Evolutionary conservation across 2,113 vertebrate genomes (phyloP), one percentile per base, ranked within the genome.

Genomic region (Mesitornis unicolor): DNA sequence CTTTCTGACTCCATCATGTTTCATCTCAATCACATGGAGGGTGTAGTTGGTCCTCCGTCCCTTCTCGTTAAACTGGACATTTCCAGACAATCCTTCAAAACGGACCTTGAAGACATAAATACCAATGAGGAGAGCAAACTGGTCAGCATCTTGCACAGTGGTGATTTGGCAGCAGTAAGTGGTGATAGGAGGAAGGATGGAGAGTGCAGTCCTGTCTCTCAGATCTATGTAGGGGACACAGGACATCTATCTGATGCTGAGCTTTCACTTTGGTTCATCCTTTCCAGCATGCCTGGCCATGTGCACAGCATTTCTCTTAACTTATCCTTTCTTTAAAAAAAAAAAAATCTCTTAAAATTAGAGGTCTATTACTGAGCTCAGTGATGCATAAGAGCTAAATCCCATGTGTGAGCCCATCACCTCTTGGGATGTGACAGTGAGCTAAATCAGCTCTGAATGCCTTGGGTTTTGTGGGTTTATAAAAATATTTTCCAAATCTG

Each of bases 1-100:
- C 98, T 99, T 99, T 89, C 99, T 99, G 77, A 99, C 98, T 60
- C 99, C 99, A 7, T 99, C 99, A 1, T 99, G 98, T 47, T 98
- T 99, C 97, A 99, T 98, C 94, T 99, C 99, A 91, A 99, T 99
- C 85, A 99, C 98, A 1, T 99, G 99, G 36, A 99, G 98, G 6
- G 99, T 99, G 94, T 99, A 99, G 98, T 99, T 99, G 60, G 99
- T 99, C 93, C 99, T 98, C 42, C 98, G 98, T 31, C 99, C 99
- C 97, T 99, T 99, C 97, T 99, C 99, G 1, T 99, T 99, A 86
- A 99, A 99, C 95, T 99, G 99, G 92, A 99, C 99, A 1, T 99
- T 99, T 94, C 99, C 99, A 3, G 99, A 99, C 84, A 99, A 68
- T 64, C 99, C 99, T 90, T 99, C 99, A 90, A 99, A 99, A 21